Conservation (phyloP, 2,888 invertebrate species). For the Parnassius orleans region DNA sequence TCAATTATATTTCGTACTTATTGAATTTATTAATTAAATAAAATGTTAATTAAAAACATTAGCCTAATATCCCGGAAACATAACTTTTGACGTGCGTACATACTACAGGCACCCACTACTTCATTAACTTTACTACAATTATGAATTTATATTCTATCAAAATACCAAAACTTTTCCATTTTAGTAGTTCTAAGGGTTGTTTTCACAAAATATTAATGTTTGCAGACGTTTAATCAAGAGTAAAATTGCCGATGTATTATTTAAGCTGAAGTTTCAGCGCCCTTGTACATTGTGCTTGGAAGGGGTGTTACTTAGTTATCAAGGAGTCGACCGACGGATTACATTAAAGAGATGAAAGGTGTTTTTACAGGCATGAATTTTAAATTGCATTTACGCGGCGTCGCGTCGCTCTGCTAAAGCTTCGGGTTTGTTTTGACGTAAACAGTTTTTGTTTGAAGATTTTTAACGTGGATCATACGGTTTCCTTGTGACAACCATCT, state of each 20-base stretch:
- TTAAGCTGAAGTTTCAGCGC: constrained; percentile 37
- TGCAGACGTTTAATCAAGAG: constrained; percentile 25
- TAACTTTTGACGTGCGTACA: too few species aligned
- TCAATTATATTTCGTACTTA: too few species aligned
- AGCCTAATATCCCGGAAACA: too few species aligned
- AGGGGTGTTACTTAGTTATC: constrained; percentile 54
- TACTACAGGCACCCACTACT: neutral
- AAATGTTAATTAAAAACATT: too few species aligned
- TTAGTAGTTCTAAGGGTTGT: constrained; percentile 11
- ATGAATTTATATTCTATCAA: constrained; percentile 18
- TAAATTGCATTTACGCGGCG: constrained; percentile 57
- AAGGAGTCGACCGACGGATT: constrained; percentile 46
- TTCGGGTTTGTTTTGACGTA: constrained; percentile 31
- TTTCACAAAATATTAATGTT: constrained; percentile 7
- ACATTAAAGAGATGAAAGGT: constrained; percentile 65
- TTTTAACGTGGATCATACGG: constrained; percentile 28
- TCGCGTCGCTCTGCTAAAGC: constrained; percentile 33
- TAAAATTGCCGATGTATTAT: constrained; percentile 35
- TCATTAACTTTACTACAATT: neutral
- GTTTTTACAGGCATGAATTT: constrained; percentile 68
- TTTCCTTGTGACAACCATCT: constrained; percentile 13
- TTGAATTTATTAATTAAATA: too few species aligned
- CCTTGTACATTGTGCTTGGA: constrained; percentile 34
- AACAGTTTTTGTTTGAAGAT: constrained; percentile 36
- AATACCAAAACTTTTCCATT: constrained; percentile 8